A percentile compares a stretch with the other conserved stretches of the same genome.
phyloP scores from a whole-genome alignment of 30 jellyfish, hydroid and myxozoan genomes.

The Chironex yamaguchii region DNA sequence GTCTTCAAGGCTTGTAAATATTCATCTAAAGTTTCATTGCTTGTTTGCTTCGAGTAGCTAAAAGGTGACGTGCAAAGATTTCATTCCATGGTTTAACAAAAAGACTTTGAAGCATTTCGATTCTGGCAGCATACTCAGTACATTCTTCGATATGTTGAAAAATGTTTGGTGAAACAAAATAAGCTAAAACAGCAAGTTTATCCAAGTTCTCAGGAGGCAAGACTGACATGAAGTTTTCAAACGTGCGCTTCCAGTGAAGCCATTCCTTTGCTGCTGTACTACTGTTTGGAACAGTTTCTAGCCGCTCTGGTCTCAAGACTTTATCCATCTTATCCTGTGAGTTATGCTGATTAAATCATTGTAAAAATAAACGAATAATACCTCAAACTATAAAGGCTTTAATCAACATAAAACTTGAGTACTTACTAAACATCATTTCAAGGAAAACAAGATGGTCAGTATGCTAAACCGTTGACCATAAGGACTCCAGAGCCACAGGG shows the following conservation, averaged over 20 bases:
- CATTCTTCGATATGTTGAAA: conserved; percentile 38
- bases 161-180: conserved; percentile 37
- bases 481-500: too few species aligned
- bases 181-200: conserved; percentile 16
- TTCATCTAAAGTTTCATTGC: background rate
- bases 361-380: background rate
- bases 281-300: conserved; percentile 51
- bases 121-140: conserved; percentile 1
- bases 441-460: too few species aligned
- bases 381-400: background rate
- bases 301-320: conserved; percentile 61
- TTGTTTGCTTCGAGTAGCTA: background rate
- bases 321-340: conserved; percentile 4
- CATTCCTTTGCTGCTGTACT: conserved; percentile 47
- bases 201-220: conserved; percentile 32
- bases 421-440: too few species aligned
- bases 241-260: conserved; percentile 54
- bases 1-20: conserved; percentile 25
- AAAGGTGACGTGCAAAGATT: background rate
- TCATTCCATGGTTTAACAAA: background rate
- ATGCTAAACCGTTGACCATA: too few species aligned
- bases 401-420: background rate
- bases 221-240: conserved; percentile 29
- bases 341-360: background rate
- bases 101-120: conserved; percentile 20